phyloP scores from a whole-genome alignment of 2,888 invertebrate genomes.

The Apomyelois bistriatella region DNA sequence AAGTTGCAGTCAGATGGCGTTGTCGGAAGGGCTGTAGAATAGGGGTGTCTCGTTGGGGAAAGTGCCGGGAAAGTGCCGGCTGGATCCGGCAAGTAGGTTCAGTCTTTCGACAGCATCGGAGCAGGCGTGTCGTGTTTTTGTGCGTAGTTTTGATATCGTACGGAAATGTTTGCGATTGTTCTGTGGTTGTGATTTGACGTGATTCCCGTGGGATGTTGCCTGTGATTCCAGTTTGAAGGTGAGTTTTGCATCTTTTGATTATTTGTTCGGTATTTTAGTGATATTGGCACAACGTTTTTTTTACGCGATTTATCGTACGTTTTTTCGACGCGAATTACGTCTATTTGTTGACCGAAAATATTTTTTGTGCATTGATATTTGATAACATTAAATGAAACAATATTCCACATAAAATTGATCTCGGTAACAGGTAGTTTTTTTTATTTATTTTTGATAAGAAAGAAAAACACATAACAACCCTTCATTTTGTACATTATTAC shows the following conservation, averaged over 20 bases:
- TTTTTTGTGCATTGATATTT: too few species aligned
- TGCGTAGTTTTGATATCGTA: constrained; percentile 20
- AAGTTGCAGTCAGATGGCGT: constrained; percentile 41
- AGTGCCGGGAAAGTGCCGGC: not conserved
- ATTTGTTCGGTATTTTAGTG: not conserved
- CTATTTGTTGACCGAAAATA: too few species aligned
- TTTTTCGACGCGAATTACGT: too few species aligned
- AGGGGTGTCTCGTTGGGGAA: constrained; percentile 8
- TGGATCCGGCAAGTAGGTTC: constrained; percentile 10
- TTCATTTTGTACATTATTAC: too few species aligned
- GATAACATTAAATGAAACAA: too few species aligned
- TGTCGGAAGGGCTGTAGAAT: constrained; percentile 24
- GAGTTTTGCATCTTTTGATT: constrained; percentile 11
- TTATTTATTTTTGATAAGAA: too few species aligned
- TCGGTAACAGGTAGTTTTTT: too few species aligned
- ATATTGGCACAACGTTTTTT: too few species aligned
- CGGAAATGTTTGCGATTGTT: constrained; percentile 15
- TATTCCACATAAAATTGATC: too few species aligned
- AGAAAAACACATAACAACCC: too few species aligned
- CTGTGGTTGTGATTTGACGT: constrained; percentile 20
- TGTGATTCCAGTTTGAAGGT: constrained; percentile 16
- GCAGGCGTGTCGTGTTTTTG: constrained; percentile 20
- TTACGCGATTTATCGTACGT: too few species aligned
- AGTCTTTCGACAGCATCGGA: constrained; percentile 31
- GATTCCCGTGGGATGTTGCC: constrained; percentile 18